A percentile compares a stretch with the other conserved stretches of the same genome.
Evolutionary conservation across 1,140 invertebrate genomes (phyloP).

Genomic region (Bursaphelenchus mucronatus): DNA sequence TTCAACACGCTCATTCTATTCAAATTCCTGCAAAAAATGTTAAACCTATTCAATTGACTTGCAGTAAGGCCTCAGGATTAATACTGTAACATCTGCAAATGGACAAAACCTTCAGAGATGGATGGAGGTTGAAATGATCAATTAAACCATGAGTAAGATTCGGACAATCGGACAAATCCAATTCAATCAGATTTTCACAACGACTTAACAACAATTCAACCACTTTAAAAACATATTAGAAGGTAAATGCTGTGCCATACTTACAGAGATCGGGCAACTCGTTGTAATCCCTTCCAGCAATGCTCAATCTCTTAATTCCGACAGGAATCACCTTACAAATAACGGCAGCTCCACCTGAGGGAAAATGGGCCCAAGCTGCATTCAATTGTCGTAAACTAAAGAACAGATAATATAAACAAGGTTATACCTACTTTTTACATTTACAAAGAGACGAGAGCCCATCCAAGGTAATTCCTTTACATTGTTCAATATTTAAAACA

Average conservation of each 20-base stretch:
- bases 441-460: not conserved
- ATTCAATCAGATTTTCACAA: conserved; percentile 4
- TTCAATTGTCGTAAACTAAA: conserved; percentile 11
- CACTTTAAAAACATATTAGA: conserved; percentile 15
- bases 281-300: conserved; percentile 8
- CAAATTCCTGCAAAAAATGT: not conserved
- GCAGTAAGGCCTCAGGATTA: conserved; percentile 9
- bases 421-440: conserved; percentile 5
- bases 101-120: conserved; percentile 6
- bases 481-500: conserved; percentile 10
- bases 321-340: conserved; percentile 3
- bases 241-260: not conserved
- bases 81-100: conserved; percentile 12
- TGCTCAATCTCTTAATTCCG: not conserved
- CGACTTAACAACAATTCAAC: conserved; percentile 6
- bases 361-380: conserved; percentile 8
- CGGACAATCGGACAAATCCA: conserved; percentile 9
- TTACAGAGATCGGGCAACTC: not conserved
- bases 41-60: not conserved
- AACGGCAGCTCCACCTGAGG: not conserved
- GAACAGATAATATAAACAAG: not conserved
- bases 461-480: conserved; percentile 6
- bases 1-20: conserved; percentile 5
- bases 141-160: conserved; percentile 2
- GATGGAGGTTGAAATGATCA: not conserved